These are phyloP conservation scores for Lycopodina hypogea DNA, from an alignment of 37 sponge, comb jelly and placozoan species.

Conservation along the genomic window DNA sequence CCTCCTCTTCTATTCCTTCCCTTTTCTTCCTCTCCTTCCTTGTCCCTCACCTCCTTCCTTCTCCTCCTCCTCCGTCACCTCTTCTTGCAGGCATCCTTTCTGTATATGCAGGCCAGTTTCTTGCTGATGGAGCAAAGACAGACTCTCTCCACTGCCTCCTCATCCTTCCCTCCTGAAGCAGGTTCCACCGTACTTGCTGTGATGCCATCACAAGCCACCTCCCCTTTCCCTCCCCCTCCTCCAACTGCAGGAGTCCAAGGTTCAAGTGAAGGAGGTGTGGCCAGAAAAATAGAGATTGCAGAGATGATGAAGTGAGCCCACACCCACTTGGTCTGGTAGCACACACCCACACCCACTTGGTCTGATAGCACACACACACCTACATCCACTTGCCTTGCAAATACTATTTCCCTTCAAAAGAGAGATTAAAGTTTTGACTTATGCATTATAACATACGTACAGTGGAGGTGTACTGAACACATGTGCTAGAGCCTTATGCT, in stretches of 20 bases:
- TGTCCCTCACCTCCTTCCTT: background rate
- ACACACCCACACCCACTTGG: background rate
- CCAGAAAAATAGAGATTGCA: background rate
- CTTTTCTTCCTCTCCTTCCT: background rate
- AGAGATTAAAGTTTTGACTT: no score
- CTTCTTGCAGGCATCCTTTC: slow-evolving; percentile 6
- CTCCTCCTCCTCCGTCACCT: background rate
- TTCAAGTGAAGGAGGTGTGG: no score
- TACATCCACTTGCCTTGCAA: no score
- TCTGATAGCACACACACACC: no score
- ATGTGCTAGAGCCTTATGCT: no score
- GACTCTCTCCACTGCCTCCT: no score
- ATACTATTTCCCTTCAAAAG: no score
- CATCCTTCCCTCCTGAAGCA: background rate
- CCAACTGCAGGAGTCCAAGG: background rate
- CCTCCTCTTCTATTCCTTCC: background rate
- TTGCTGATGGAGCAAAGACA: background rate
- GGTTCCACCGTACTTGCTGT: background rate
- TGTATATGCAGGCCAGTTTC: slow-evolving; percentile 18
- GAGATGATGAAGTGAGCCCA: slow-evolving; percentile 39
- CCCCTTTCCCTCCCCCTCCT: background rate
- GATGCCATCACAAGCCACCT: background rate
- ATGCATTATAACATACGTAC: no score
- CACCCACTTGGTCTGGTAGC: no score
- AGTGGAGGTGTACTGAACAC: no score